A percentile compares a stretch with the other conserved stretches of the same genome.
Conservation (phyloP, 2,888 invertebrate genomes). For the Margaritifera margaritifera region DNA sequence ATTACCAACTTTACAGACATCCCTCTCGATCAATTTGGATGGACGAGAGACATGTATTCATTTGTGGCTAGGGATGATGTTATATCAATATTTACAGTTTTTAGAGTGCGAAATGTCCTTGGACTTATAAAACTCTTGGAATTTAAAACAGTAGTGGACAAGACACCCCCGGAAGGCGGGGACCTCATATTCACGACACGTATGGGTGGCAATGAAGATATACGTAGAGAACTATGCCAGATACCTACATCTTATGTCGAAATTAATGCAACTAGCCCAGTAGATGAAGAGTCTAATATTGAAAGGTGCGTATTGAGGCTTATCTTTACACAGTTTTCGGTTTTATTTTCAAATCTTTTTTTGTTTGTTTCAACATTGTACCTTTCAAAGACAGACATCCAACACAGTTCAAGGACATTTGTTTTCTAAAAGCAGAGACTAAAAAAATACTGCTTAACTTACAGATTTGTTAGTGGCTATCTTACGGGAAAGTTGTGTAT, state of each 20-base stretch:
- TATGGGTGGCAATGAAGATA: slow-evolving; percentile 3
- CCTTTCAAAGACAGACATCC: no score
- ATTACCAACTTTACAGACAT: slow-evolving; percentile 18
- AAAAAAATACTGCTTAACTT: no score
- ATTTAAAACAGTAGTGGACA: slow-evolving; percentile 31
- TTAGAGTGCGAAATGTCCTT: slow-evolving; percentile 32
- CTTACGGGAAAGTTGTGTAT: no score
- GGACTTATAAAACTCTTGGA: slow-evolving; percentile 23
- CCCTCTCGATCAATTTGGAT: slow-evolving; percentile 6
- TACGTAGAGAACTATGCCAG: slow-evolving; percentile 33
- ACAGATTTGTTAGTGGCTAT: no score
- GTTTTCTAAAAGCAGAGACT: no score
- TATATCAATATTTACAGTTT: slow-evolving; percentile 19
- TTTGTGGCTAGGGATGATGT: neutral
- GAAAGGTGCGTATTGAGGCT: slow-evolving; percentile 18
- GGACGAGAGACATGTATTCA: neutral
- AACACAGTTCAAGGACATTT: no score
- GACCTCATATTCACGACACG: slow-evolving; percentile 36
- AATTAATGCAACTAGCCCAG: slow-evolving; percentile 12
- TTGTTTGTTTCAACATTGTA: no score
- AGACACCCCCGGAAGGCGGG: slow-evolving; percentile 28
- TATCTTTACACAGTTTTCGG: neutral
- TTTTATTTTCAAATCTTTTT: no score
- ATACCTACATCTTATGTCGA: slow-evolving; percentile 39
- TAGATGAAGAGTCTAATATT: slow-evolving; percentile 40